Evolutionary conservation across 23 tunicate species (phyloP).

Genomic region (Corella eumyota): DNA sequence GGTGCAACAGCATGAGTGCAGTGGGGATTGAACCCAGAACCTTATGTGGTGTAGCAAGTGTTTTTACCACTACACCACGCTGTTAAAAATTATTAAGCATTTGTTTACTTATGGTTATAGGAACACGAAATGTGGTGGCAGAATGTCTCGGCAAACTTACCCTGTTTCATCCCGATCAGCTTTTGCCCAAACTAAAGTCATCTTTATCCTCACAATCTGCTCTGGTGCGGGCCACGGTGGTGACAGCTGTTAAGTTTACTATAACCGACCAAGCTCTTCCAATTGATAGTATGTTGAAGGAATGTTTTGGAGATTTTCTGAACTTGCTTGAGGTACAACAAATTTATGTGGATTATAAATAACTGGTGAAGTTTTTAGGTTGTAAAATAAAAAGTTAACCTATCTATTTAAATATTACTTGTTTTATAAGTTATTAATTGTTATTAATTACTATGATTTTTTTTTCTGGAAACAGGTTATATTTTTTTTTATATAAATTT

Average conservation of each 20-base stretch:
- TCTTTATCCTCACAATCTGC: constrained; percentile 36
- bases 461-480: too few species aligned
- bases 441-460: too few species aligned
- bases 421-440: too few species aligned
- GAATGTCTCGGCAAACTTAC: constrained; percentile 96
- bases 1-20: too few species aligned
- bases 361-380: too few species aligned
- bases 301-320: constrained; percentile 62
- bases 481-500: too few species aligned
- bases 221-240: constrained; percentile 70
- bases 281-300: constrained; percentile 60
- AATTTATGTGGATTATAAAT: too few species aligned
- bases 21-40: too few species aligned
- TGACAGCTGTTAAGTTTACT: constrained; percentile 92
- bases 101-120: constrained; percentile 14
- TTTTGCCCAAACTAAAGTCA: constrained; percentile 50
- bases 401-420: too few species aligned
- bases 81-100: background rate
- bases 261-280: constrained; percentile 81
- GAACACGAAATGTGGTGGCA: constrained; percentile 88
- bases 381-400: too few species aligned
- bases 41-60: too few species aligned
- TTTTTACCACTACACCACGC: too few species aligned
- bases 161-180: constrained; percentile 57
- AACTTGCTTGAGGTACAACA: constrained; percentile 54